Evolutionary conservation across 92 coral and sea anemone genomes (phyloP).

Genomic region (Micromussa lordhowensis): DNA sequence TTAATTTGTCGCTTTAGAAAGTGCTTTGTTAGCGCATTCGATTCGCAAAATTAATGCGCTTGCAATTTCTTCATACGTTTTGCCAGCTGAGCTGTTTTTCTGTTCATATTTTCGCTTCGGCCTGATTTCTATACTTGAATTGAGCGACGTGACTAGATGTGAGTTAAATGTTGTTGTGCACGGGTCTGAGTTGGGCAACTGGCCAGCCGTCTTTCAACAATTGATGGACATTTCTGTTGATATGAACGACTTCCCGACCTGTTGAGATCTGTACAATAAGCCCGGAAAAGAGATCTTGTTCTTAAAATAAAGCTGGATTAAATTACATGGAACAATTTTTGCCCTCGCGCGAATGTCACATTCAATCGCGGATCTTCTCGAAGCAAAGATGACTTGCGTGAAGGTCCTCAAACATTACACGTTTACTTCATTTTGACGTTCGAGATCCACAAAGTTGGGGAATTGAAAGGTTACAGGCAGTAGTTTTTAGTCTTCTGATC

Average conservation of each 20-base stretch:
- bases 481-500: background rate
- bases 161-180: constrained; percentile 2
- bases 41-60: constrained; percentile 1
- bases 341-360: constrained; percentile 12
- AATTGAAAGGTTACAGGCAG: background rate
- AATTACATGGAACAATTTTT: background rate
- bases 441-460: background rate
- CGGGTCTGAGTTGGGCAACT: background rate
- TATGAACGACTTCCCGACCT: constrained; percentile 3
- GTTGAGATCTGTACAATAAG: constrained; percentile 13
- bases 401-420: background rate
- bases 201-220: background rate
- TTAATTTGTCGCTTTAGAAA: background rate
- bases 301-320: background rate
- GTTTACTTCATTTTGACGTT: background rate
- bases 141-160: constrained; percentile 1
- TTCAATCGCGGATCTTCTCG: constrained; percentile 16
- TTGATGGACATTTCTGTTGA: constrained; percentile 23
- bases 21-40: constrained; percentile 24
- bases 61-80: constrained; percentile 4
- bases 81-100: background rate
- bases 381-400: background rate
- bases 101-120: background rate
- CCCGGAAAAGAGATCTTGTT: background rate
- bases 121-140: background rate